Conservation (phyloP, 2,797 vertebrate species). For the Eulemur mongoz region DNA sequence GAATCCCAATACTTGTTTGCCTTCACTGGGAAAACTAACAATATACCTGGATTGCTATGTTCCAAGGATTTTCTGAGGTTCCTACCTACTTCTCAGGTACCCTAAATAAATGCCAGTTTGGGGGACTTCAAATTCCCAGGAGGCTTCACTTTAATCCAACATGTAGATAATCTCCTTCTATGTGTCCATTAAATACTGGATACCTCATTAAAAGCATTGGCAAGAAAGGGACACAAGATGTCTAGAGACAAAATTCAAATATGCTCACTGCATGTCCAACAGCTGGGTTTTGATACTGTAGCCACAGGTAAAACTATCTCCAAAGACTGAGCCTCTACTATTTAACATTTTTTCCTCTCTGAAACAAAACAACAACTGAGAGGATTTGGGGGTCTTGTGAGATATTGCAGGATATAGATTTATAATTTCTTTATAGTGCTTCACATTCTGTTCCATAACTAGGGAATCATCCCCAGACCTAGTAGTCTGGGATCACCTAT, state of each 20-base stretch:
- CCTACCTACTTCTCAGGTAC: neutral
- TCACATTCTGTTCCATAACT: neutral
- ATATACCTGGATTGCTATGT: neutral
- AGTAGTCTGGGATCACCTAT: neutral
- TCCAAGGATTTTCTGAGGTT: neutral
- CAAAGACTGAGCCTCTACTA: neutral
- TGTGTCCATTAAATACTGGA: neutral
- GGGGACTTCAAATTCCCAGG: neutral
- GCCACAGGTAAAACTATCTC: neutral
- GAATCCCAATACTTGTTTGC: neutral
- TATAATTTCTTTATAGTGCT: neutral
- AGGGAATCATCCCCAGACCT: neutral
- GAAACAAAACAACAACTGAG: neutral
- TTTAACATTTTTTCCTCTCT: neutral
- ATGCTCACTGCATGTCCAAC: neutral
- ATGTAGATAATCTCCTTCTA: neutral
- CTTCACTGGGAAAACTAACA: neutral
- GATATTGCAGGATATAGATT: neutral
- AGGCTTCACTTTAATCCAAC: neutral
- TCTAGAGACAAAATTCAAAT: neutral
- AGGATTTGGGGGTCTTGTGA: neutral
- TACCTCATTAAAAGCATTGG: neutral
- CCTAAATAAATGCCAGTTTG: neutral
- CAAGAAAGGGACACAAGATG: neutral
- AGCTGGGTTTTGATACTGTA: neutral